These are phyloP conservation scores for Drosophila kohkoa DNA, from an alignment of 1,140 invertebrate species.

Conservation along the genomic window DNA sequence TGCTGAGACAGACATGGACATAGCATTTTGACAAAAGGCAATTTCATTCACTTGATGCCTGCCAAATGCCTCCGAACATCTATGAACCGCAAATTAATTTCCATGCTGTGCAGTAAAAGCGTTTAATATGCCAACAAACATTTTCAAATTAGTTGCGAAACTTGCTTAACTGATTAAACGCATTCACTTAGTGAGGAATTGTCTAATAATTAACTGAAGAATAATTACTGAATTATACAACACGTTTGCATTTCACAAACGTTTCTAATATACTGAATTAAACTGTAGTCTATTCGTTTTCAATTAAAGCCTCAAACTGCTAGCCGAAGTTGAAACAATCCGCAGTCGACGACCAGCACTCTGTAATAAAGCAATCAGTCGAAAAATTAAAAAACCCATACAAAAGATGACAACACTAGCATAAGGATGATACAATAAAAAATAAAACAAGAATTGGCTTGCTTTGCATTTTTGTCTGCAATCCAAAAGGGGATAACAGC, in stretches of 20 bases:
- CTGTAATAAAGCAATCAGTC: conserved; percentile 64
- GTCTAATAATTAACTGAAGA: background rate
- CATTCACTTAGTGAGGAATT: background rate
- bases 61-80: conserved; percentile 33
- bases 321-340: background rate
- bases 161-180: conserved; percentile 7
- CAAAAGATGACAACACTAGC: conserved; percentile 42
- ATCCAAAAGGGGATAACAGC: conserved; percentile 35
- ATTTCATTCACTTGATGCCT: conserved; percentile 54
- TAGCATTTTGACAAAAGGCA: conserved; percentile 54
- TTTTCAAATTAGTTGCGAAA: conserved; percentile 11
- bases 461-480: conserved; percentile 46
- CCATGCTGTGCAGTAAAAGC: conserved; percentile 4
- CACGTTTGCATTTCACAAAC: no score
- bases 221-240: background rate
- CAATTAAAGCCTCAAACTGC: conserved; percentile 23
- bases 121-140: conserved; percentile 9
- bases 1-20: conserved; percentile 13
- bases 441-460: conserved; percentile 20
- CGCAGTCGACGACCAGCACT: conserved; percentile 6
- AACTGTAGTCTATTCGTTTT: conserved; percentile 19
- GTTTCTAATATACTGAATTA: no score
- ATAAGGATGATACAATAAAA: background rate
- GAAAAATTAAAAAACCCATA: conserved; percentile 63
- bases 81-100: conserved; percentile 54